phyloP scores from a whole-genome alignment of 37 sponge, comb jelly and placozoan species.

The Chondrilla cf. caribensis region DNA sequence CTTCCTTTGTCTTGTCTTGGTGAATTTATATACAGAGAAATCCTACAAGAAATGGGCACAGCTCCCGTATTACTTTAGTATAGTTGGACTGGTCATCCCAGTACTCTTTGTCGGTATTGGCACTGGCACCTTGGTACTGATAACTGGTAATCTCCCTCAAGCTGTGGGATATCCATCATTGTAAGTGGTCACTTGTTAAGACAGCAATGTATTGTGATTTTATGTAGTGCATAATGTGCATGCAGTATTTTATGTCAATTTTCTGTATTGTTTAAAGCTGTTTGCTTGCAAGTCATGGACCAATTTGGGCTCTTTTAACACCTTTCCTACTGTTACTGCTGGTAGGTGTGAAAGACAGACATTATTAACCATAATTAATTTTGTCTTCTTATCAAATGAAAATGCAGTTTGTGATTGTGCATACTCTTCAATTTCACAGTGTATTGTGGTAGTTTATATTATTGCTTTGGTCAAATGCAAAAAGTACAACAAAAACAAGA shows the following conservation, averaged over 20 bases:
- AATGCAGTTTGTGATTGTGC: no score
- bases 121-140: background rate
- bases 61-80: background rate
- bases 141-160: background rate
- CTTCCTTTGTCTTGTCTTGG: background rate
- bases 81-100: background rate
- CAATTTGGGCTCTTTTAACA: background rate
- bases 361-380: no score
- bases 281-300: slow-evolving; percentile 3
- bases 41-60: background rate
- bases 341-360: no score
- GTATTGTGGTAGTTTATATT: no score
- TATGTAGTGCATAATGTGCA: no score
- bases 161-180: background rate
- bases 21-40: background rate
- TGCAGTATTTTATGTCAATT: no score
- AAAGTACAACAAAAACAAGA: no score
- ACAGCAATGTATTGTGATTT: no score
- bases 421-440: no score
- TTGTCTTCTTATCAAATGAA: no score
- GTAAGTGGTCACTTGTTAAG: background rate
- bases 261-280: background rate
- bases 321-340: no score
- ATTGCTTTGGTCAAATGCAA: no score
- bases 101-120: background rate